Evolutionary conservation across 2,888 invertebrate species (phyloP).

Genomic region (Anticlea derivata): DNA sequence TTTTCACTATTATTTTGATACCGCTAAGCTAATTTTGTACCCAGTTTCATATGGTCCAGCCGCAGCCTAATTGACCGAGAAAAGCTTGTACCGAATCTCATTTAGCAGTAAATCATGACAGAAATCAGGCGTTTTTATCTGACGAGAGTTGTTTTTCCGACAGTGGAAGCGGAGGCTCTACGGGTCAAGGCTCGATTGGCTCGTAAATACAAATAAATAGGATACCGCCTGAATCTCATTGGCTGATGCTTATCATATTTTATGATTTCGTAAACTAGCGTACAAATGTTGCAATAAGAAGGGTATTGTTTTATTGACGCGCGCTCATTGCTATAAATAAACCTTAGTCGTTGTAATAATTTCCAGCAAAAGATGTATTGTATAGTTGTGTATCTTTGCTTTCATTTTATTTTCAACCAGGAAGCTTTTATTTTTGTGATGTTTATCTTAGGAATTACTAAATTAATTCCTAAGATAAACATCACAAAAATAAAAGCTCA

Average conservation of each 20-base stretch:
- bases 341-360: slow-evolving; percentile 26
- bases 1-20: slow-evolving; percentile 20
- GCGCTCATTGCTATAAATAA: slow-evolving; percentile 24
- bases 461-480: neutral
- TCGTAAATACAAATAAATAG: slow-evolving; percentile 79
- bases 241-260: slow-evolving; percentile 77
- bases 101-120: slow-evolving; percentile 51
- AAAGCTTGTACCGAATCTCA: slow-evolving; percentile 44
- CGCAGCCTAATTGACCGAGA: slow-evolving; percentile 40
- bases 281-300: slow-evolving; percentile 64
- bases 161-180: slow-evolving; percentile 42
- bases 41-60: slow-evolving; percentile 30
- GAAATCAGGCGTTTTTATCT: slow-evolving; percentile 54
- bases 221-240: slow-evolving; percentile 70
- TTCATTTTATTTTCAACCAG: slow-evolving; percentile 3
- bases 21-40: slow-evolving; percentile 28
- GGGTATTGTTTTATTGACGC: slow-evolving; percentile 54
- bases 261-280: slow-evolving; percentile 69
- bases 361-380: neutral
- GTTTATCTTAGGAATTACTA: neutral
- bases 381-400: neutral
- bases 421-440: neutral
- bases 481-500: neutral
- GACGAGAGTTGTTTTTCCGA: slow-evolving; percentile 58
- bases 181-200: slow-evolving; percentile 57